phyloP scores from a whole-genome alignment of 2,797 vertebrate genomes.

The Hippoglossus hippoglossus region DNA sequence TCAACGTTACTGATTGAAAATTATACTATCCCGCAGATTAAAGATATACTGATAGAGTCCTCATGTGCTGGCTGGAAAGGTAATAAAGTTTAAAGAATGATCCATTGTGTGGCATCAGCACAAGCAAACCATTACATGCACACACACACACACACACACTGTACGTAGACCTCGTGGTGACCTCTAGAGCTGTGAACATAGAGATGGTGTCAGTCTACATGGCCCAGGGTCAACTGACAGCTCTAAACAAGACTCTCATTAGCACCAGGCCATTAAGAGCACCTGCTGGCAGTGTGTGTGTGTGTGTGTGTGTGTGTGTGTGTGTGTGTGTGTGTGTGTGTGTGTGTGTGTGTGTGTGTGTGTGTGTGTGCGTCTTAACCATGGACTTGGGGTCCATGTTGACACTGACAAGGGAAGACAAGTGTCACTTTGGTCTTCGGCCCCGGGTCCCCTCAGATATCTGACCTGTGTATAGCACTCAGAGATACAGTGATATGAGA shows the following conservation, averaged over 20 bases:
- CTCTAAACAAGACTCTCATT: slow-evolving; percentile 80
- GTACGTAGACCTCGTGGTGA: slow-evolving; percentile 44
- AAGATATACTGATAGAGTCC: slow-evolving; percentile 42
- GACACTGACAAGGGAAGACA: slow-evolving; percentile 67
- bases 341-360: slow-evolving; percentile 4
- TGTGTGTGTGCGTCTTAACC: slow-evolving; percentile 28
- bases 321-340: slow-evolving; percentile 9
- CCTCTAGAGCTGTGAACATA: slow-evolving; percentile 70
- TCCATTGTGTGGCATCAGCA: slow-evolving; percentile 11
- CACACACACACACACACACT: slow-evolving; percentile 12
- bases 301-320: slow-evolving; percentile 17
- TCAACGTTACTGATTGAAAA: slow-evolving; percentile 50
- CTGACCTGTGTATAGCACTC: slow-evolving; percentile 9
- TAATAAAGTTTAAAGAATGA: slow-evolving; percentile 52
- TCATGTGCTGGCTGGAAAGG: slow-evolving; percentile 33
- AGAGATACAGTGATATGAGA: slow-evolving; percentile 23
- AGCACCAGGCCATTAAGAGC: slow-evolving; percentile 72
- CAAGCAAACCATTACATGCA: background rate
- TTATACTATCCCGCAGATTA: slow-evolving; percentile 42
- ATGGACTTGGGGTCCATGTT: slow-evolving; percentile 36
- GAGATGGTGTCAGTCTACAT: slow-evolving; percentile 60
- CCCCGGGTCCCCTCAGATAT: slow-evolving; percentile 31
- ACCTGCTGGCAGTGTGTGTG: slow-evolving; percentile 41
- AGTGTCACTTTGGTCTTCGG: slow-evolving; percentile 63
- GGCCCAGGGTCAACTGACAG: slow-evolving; percentile 76